Base-by-base conservation (phyloP, 2,797 vertebrate genomes). In the Anomalospiza imberbis region DNA sequence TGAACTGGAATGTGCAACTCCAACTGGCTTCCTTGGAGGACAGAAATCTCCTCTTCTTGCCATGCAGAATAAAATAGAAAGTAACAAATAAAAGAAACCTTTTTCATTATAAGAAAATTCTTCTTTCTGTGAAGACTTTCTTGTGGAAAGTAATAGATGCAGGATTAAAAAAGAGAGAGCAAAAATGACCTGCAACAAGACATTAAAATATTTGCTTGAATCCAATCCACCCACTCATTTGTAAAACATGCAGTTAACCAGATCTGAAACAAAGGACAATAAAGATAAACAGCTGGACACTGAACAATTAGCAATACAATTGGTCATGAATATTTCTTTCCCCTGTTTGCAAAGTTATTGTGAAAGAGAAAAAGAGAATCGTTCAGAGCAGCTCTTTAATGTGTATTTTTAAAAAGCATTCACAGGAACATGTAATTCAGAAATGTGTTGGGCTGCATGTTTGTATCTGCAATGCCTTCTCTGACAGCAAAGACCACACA, bases 271-370 rank as follows among this genome's bases (percentile, higher is more conserved):
- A 95, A 93, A 94, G 74, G 72, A 21, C 78, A 91, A n/a, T 85
- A 81, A 94, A 93, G 89, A 91, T 93, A 93, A 93, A 91, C 85
- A 96, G 80, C 87, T 92, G 89, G 76, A 89, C 5, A 3, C 19
- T 31, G 79, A 88, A 82, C 53, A 89, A 75, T 94, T 91, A 89
- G 73, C 40, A 89, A n/a, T 89, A 84, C 76, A 88, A 87, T 29
- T 76, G 9, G 32, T 73, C 62, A 51, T 54, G 38, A 86, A 67
- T 86, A 79, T 45, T 91, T 94, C 66, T 92, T 80, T n/a, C 28
- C 42, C 44, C 17, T 93, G 63, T 84, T 74, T 48, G 8, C 31
- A 63, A 62, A 91, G 74, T 81, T 78, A 72, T 58, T 91, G 77
- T 54, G 57, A 66, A 92, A 81, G 12, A 63, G 60, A 66, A 67